A percentile compares a stretch with the other conserved stretches of the same genome.
These are phyloP conservation scores for Campopleginae sp. DNA, from an alignment of 2,888 invertebrate genomes.

Conservation along the genomic window DNA sequence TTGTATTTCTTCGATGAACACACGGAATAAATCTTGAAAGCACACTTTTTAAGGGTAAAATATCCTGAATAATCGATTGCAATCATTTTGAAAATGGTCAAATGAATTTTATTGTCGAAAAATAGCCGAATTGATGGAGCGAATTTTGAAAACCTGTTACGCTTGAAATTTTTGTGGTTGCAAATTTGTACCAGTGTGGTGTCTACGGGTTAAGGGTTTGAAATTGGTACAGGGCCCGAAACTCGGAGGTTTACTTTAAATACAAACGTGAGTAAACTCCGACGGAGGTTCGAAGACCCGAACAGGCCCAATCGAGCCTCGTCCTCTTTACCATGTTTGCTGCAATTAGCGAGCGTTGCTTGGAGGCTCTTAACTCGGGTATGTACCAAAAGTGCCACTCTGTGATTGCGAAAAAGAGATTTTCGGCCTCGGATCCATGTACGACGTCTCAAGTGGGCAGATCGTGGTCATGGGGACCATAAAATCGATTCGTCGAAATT, in stretches of 20 bases:
- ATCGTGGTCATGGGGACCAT: constrained; percentile 45
- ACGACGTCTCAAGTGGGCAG: constrained; percentile 36
- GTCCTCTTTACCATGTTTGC: constrained; percentile 65
- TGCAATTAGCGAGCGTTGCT: constrained; percentile 60
- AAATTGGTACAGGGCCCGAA: constrained; percentile 1
- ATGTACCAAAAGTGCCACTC: constrained; percentile 18
- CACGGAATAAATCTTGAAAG: too few relatives aligned
- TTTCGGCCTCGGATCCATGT: constrained; percentile 48
- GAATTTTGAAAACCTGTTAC: too few relatives aligned
- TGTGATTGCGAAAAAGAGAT: constrained; percentile 20
- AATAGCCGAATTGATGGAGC: too few relatives aligned
- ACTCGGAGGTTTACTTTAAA: constrained; percentile 1
- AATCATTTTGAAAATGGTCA: too few relatives aligned
- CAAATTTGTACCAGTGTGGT: too few relatives aligned
- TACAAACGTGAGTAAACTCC: constrained; percentile 35
- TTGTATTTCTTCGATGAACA: too few relatives aligned
- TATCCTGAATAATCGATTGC: too few relatives aligned
- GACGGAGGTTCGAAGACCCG: constrained; percentile 31
- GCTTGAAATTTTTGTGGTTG: too few relatives aligned
- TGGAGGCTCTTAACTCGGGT: constrained; percentile 35
- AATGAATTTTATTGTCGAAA: too few relatives aligned
- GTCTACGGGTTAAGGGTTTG: not conserved
- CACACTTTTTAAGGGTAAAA: too few relatives aligned
- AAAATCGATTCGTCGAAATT: constrained; percentile 61
- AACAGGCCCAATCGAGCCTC: constrained; percentile 54